A percentile compares a stretch with the other conserved stretches of the same genome.
Evolutionary conservation across 2,888 invertebrate genomes (phyloP).

Genomic region (Cremastobaeus sp.): DNA sequence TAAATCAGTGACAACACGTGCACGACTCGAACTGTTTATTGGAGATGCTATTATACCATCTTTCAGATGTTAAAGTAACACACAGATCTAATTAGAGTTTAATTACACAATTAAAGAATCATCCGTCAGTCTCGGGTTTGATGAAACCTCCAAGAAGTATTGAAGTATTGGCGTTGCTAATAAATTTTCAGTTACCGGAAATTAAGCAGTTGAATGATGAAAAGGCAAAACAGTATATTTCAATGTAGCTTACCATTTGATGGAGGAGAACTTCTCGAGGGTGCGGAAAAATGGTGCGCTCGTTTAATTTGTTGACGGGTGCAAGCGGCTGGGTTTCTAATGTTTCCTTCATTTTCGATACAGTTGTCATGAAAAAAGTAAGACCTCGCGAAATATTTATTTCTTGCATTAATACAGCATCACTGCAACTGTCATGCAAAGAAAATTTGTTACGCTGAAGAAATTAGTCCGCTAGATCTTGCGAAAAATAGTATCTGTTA

Average conservation of each 20-base stretch:
- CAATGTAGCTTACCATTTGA: no score
- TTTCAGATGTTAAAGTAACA: conserved; percentile 67
- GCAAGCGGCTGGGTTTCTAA: no score
- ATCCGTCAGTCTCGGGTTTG: conserved; percentile 47
- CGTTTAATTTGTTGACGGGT: no score
- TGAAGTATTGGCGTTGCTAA: no score
- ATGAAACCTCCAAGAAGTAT: conserved; percentile 38
- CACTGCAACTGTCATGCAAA: neutral
- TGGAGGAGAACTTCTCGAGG: no score
- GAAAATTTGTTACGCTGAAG: conserved; percentile 1
- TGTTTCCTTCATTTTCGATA: no score
- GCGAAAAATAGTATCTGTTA: conserved; percentile 7
- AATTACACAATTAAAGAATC: conserved; percentile 64
- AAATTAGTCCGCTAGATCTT: conserved; percentile 6
- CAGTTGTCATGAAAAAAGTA: no score
- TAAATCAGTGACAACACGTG: conserved; percentile 79
- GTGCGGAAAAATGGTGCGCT: no score
- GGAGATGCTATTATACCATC: conserved; percentile 68
- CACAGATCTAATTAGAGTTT: conserved; percentile 72
- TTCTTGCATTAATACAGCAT: neutral
- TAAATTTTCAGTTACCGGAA: no score
- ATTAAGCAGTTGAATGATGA: no score
- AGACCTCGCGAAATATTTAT: no score
- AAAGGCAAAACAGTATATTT: no score
- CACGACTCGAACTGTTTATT: conserved; percentile 75